These are phyloP conservation scores for Ischnura elegans DNA, from an alignment of 2,888 invertebrate species.

Conservation along the genomic window DNA sequence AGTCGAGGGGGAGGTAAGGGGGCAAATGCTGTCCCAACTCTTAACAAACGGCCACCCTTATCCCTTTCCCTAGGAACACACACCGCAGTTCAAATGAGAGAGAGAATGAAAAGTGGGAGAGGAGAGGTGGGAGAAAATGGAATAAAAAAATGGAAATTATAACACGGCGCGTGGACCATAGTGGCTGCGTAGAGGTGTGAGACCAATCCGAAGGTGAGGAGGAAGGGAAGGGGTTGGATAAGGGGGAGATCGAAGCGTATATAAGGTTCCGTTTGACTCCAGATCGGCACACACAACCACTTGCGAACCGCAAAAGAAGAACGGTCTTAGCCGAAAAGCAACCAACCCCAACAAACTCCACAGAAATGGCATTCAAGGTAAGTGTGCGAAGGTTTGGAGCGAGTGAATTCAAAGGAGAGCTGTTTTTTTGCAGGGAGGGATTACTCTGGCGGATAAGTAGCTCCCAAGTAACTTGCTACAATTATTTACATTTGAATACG, in stretches of 20 bases:
- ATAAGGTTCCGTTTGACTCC: slow-evolving; percentile 6
- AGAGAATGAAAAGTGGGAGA: not conserved
- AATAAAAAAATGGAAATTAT: not conserved
- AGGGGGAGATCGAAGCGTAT: not conserved
- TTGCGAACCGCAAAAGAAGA: not conserved
- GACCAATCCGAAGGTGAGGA: not conserved
- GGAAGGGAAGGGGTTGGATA: not conserved
- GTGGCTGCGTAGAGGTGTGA: not conserved
- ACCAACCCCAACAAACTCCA: slow-evolving; percentile 1
- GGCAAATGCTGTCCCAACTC: not conserved
- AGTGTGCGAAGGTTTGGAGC: not conserved
- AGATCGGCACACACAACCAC: not conserved
- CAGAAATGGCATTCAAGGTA: slow-evolving; percentile 35
- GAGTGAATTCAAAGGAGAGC: not conserved
- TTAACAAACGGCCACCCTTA: not conserved
- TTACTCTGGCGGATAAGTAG: not conserved
- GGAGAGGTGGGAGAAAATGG: not conserved
- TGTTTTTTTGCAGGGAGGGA: not conserved
- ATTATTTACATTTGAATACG: no score
- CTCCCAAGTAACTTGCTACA: no score
- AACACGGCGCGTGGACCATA: not conserved
- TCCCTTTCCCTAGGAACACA: not conserved
- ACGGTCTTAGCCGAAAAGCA: not conserved
- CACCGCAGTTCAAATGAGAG: not conserved
- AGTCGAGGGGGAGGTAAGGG: not conserved